phyloP scores from a whole-genome alignment of 1,140 invertebrate species.

The Pseudoatta argentina region DNA sequence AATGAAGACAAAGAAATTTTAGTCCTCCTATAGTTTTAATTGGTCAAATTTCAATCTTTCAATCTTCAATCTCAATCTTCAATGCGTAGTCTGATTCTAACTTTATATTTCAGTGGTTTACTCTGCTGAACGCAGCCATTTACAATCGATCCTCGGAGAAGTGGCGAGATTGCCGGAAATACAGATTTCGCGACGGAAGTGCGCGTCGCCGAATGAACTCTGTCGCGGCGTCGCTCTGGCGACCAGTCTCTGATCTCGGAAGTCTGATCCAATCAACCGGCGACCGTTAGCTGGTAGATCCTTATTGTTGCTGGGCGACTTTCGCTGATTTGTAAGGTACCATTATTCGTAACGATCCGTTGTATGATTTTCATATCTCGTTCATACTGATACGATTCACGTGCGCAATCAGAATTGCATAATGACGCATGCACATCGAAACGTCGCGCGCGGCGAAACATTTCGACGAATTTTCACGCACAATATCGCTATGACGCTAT shows the following conservation, averaged over 20 bases:
- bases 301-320: slow-evolving; percentile 66
- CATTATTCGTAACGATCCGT: neutral
- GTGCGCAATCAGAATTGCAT: neutral
- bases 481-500: neutral
- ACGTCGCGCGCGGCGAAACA: neutral
- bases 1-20: too few relatives aligned
- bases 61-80: too few relatives aligned
- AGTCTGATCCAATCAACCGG: neutral
- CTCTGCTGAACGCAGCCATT: too few relatives aligned
- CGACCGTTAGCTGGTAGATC: slow-evolving; percentile 66
- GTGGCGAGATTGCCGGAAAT: neutral
- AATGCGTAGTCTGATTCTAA: too few relatives aligned
- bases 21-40: too few relatives aligned
- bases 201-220: neutral
- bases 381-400: slow-evolving; percentile 42
- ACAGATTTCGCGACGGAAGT: neutral
- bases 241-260: neutral
- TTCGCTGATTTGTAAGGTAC: slow-evolving; percentile 75
- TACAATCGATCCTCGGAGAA: too few relatives aligned
- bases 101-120: too few relatives aligned
- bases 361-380: slow-evolving; percentile 25
- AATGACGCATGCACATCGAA: slow-evolving; percentile 43
- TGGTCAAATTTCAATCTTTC: too few relatives aligned
- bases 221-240: neutral
- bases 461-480: slow-evolving; percentile 2